Percentiles rank a stretch among this genome's conserved stretches.
Evolutionary conservation across 2,888 invertebrate species (phyloP).

Genomic region (Panopea generosa): DNA sequence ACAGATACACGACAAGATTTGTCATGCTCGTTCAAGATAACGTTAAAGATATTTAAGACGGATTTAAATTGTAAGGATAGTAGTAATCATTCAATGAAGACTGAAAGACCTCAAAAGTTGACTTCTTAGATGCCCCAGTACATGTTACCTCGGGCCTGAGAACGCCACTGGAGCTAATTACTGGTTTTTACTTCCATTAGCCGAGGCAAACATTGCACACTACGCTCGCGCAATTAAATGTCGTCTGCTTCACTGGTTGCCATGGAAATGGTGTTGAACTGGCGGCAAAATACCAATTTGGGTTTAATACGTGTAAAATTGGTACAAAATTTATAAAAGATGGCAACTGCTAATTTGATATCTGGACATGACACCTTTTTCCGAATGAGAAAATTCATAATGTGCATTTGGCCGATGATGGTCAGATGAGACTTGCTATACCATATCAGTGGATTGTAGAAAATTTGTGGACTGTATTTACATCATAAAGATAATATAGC

Average conservation of each 20-base stretch:
- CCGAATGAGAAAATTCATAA: constrained; percentile 2
- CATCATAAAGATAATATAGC: no score
- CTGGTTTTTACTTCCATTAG: constrained; percentile 16
- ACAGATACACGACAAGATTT: no score
- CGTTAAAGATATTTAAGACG: no score
- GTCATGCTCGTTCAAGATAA: no score
- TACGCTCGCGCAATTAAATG: constrained; percentile 12
- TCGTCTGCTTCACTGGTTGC: constrained; percentile 24
- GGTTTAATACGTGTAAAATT: constrained; percentile 47
- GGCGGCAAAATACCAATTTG: constrained; percentile 37
- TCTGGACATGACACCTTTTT: constrained; percentile 11
- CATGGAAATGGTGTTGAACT: constrained; percentile 28
- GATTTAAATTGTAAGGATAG: no score
- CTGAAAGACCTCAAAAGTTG: no score
- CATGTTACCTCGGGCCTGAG: background rate
- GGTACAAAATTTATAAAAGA: constrained; percentile 16
- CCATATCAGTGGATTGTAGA: no score
- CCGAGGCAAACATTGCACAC: constrained; percentile 10
- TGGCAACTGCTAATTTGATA: constrained; percentile 28
- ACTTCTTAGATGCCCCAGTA: no score
- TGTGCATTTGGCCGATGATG: constrained; percentile 9
- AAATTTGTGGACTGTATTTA: no score
- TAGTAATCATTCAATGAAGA: no score
- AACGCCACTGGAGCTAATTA: constrained; percentile 17
- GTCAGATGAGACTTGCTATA: constrained; percentile 5